These are phyloP conservation scores for Dermatophagoides farinae DNA, from an alignment of 1,140 invertebrate species.

Conservation along the genomic window DNA sequence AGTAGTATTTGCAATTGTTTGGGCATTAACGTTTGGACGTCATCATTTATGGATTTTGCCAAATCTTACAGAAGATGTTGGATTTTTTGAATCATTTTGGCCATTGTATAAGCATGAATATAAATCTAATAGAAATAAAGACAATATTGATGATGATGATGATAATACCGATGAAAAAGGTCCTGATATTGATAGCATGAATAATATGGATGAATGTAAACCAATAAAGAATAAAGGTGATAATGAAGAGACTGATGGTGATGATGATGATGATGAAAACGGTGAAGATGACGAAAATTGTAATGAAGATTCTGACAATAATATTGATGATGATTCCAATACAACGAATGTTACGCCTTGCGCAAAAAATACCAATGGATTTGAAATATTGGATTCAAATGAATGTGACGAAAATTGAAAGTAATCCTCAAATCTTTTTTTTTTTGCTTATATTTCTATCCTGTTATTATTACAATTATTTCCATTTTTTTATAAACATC, in stretches of 20 bases:
- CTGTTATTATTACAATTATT: neutral
- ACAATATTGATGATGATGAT: constrained; percentile 37
- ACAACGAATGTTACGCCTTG: neutral
- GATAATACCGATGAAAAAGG: constrained; percentile 29
- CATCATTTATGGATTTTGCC: constrained; percentile 93
- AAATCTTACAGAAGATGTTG: constrained; percentile 94
- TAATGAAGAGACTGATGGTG: constrained; percentile 31
- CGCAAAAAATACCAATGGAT: constrained; percentile 15
- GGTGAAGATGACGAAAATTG: constrained; percentile 26
- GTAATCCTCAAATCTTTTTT: neutral
- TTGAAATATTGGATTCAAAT: constrained; percentile 19
- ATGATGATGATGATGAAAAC: constrained; percentile 38
- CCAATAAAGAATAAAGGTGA: constrained; percentile 16
- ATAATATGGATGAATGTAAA: constrained; percentile 18
- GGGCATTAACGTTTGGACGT: constrained; percentile 64
- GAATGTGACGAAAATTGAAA: constrained; percentile 8
- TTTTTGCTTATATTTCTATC: neutral
- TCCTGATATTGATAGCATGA: constrained; percentile 24
- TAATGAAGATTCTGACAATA: constrained; percentile 15
- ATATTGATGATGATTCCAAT: constrained; percentile 38
- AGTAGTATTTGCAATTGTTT: constrained; percentile 76
- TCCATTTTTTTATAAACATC: neutral
- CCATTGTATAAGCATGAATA: constrained; percentile 81
- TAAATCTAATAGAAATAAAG: constrained; percentile 31
- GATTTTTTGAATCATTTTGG: constrained; percentile 95